phyloP scores from a whole-genome alignment of 2,113 vertebrate genomes.

The Ceuthmochares aereus region DNA sequence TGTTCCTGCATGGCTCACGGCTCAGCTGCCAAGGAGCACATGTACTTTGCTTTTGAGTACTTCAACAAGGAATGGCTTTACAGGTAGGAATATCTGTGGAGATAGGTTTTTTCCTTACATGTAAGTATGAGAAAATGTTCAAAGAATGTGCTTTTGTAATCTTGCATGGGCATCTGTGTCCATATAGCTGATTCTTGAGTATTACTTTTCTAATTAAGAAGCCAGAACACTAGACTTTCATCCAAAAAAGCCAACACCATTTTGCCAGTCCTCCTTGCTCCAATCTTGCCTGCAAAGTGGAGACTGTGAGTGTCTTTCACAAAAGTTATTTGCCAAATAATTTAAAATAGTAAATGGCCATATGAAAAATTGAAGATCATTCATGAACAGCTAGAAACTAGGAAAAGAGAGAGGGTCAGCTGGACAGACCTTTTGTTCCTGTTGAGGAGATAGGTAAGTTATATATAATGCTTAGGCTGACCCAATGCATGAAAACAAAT shows the following conservation, averaged over 20 bases:
- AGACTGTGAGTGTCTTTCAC: background rate
- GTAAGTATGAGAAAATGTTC: background rate
- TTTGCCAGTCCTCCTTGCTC: background rate
- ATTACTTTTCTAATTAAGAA: background rate
- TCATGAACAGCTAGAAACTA: background rate
- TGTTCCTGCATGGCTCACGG: background rate
- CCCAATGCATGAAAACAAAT: background rate
- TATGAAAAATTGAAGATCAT: background rate
- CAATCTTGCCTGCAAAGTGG: background rate
- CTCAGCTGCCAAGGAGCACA: background rate
- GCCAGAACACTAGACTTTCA: background rate
- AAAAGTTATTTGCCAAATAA: background rate
- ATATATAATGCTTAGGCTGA: background rate
- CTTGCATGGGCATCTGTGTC: background rate
- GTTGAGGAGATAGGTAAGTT: background rate
- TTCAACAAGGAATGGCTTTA: background rate
- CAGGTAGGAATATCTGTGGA: background rate
- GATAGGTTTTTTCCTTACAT: background rate
- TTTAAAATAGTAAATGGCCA: background rate
- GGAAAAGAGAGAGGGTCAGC: background rate
- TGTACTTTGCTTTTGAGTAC: background rate
- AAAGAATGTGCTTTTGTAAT: background rate
- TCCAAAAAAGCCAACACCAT: background rate
- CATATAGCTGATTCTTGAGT: background rate
- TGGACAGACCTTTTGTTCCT: background rate